A percentile compares a stretch with the other conserved stretches of the same genome.
These are phyloP conservation scores for Mesaphorura yosii DNA, from an alignment of 1,140 invertebrate species.

Conservation along the genomic window DNA sequence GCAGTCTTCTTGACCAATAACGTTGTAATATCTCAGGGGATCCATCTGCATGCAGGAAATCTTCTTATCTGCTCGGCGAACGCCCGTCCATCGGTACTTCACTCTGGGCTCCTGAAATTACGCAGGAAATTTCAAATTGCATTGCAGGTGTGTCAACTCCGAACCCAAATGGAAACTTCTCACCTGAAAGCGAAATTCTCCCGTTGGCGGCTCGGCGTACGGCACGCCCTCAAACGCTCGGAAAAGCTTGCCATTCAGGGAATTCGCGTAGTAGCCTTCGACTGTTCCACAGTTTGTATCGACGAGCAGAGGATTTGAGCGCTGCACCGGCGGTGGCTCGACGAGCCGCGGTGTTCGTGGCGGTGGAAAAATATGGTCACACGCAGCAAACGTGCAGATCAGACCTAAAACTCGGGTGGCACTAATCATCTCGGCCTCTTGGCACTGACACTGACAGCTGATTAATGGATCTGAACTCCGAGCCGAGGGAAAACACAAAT, in stretches of 20 bases:
- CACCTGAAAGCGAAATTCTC: not conserved
- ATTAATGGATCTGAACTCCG: too few relatives aligned
- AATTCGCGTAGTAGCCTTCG: constrained; percentile 10
- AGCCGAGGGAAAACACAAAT: too few relatives aligned
- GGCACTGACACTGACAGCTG: too few relatives aligned
- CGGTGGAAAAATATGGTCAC: constrained; percentile 1
- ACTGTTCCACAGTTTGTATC: constrained; percentile 3
- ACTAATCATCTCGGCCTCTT: too few relatives aligned
- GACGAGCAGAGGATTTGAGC: not conserved
- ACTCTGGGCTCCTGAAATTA: constrained; percentile 10
- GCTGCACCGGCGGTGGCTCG: not conserved
- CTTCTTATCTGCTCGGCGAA: constrained; percentile 5
- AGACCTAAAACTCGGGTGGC: constrained; percentile 2
- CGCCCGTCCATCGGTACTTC: constrained; percentile 15
- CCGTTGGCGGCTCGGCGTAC: constrained; percentile 55
- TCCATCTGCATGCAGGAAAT: constrained; percentile 21
- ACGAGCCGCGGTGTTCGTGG: not conserved
- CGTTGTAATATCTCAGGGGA: constrained; percentile 3
- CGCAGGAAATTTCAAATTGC: not conserved
- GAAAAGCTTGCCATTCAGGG: constrained; percentile 3
- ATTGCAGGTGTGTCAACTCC: not conserved
- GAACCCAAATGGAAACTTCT: not conserved
- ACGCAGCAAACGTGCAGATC: constrained; percentile 5
- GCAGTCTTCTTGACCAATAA: constrained; percentile 24
- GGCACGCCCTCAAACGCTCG: constrained; percentile 58